phyloP scores from a whole-genome alignment of 35 echinoderm and acorn worm species.

The Eucidaris tribuloides region DNA sequence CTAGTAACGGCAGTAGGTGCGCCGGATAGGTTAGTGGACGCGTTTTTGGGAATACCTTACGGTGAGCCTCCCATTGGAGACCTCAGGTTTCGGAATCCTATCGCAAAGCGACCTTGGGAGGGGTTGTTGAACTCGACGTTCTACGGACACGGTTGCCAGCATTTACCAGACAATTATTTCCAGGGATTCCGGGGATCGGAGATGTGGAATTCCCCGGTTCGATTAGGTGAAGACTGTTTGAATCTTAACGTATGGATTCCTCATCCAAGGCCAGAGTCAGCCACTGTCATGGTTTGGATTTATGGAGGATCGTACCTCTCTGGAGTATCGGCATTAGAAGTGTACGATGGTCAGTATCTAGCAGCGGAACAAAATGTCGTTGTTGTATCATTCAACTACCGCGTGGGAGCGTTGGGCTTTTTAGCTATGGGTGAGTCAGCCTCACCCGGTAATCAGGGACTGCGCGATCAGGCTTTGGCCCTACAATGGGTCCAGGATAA shows the following conservation, averaged over 20 bases:
- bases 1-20: not conserved
- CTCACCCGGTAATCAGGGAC: constrained; percentile 86
- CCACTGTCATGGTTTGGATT: constrained; percentile 90
- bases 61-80: constrained; percentile 53
- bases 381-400: constrained; percentile 89
- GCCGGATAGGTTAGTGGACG: constrained; percentile 22
- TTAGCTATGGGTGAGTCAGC: constrained; percentile 52
- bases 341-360: constrained; percentile 83
- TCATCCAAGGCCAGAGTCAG: constrained; percentile 25
- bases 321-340: constrained; percentile 73
- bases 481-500: constrained; percentile 87
- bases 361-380: constrained; percentile 82
- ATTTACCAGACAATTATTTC: constrained; percentile 48
- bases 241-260: constrained; percentile 83
- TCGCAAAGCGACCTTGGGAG: constrained; percentile 24
- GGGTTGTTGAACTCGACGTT: constrained; percentile 53
- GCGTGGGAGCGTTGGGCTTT: constrained; percentile 83
- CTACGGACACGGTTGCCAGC: constrained; percentile 58
- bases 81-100: constrained; percentile 60
- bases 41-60: constrained; percentile 85
- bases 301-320: constrained; percentile 77
- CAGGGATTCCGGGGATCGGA: constrained; percentile 61
- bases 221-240: constrained; percentile 73
- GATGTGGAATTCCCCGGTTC: constrained; percentile 65
- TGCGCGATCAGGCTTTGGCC: constrained; percentile 68